Evolutionary conservation across 2,888 invertebrate genomes (phyloP), one percentile per base, ranked within the genome.

Genomic region (Drosophila borealis): DNA sequence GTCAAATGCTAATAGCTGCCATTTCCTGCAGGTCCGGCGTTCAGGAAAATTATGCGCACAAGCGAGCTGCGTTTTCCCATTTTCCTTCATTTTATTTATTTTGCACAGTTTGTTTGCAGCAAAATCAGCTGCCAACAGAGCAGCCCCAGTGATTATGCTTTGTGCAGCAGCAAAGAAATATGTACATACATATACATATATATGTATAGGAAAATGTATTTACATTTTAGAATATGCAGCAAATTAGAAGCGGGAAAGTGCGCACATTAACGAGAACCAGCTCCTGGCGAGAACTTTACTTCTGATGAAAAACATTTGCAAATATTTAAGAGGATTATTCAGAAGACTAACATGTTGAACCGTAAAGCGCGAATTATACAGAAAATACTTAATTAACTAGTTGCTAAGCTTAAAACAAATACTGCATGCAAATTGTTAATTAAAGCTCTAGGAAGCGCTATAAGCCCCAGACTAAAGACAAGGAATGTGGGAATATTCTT

Each of bases 1-100:
- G 83, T 84, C 83, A 87, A 84, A 84, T 84, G 83, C 87, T 84
- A 84, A 84, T 87, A 84, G 83, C 87, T 81, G 81, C 85, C 85
- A 87, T 84, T 84, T 84, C 83, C 83, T 84, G 87, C 83, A 84
- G 83, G 87, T 83, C 83, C 87, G 72, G 79, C 74, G 63, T 80
- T 74, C 84, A 81, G 81, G 65, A 84, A 87, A 84, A 84, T 87
- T 84, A 84, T 84, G 83, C 84, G 81, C 84, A 74, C 84, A 87
- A 81, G 75, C 72, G 64, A 78, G 66, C 46, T 69, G 79, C 67
- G 68, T 68, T 81, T 51, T 42, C 8, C 41, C 34, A 46, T 48
- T 53, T 44, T 49, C 36, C 42, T 44, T 49, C 29, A 29, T 68
- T 61, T 65, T 66, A 55, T 62, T 72, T 57, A 59, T 68, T 46